A percentile compares a stretch with the other conserved stretches of the same genome.
phyloP scores from a whole-genome alignment of 2,113 vertebrate species.

The Piaya cayana region DNA sequence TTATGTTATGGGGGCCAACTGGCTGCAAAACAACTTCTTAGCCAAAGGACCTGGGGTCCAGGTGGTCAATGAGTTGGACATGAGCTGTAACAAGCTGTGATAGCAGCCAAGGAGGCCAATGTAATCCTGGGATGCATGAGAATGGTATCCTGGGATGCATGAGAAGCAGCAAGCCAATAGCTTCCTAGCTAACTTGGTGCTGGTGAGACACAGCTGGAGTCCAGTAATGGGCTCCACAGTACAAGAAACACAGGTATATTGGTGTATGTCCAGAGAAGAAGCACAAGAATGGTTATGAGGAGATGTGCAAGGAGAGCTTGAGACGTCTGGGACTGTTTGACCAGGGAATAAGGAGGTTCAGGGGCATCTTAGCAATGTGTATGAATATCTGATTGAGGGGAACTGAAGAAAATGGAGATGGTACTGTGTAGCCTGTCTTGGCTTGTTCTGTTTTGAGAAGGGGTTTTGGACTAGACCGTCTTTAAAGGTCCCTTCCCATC shows the following conservation, averaged over 20 bases:
- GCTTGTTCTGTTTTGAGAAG: background rate
- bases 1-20: rapidly evolving
- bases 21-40: background rate
- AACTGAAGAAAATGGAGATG: background rate
- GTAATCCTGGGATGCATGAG: background rate
- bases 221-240: background rate
- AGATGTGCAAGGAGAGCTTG: background rate
- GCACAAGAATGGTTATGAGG: background rate
- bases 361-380: background rate
- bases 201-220: background rate
- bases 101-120: background rate
- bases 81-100: background rate
- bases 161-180: background rate
- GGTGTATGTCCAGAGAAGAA: background rate
- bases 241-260: background rate
- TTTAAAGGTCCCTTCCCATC: background rate
- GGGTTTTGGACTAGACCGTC: background rate
- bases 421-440: background rate
- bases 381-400: background rate
- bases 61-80: background rate
- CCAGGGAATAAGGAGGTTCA: background rate
- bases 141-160: background rate
- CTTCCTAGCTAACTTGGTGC: rapidly evolving
- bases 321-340: background rate
- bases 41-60: background rate